Base-by-base conservation (phyloP, 2,888 invertebrate genomes). In the Saturnia japonica region DNA sequence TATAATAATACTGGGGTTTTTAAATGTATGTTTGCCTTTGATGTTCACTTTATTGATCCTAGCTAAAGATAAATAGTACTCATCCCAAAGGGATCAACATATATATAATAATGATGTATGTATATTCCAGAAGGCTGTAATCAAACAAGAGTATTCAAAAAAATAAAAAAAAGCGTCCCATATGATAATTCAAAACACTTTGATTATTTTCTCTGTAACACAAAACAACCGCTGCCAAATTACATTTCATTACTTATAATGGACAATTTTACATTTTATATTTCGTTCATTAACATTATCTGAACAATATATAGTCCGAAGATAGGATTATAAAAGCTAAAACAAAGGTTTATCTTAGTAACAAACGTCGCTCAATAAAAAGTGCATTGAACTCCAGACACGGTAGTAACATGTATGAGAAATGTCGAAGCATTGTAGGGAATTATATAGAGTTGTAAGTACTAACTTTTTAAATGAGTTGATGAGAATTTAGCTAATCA, bases 331-430 rank as follows among this genome's bases (percentile, higher is more conserved):
- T 89, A 93, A 93, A 87, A 91, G 91, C 89, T 89, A 91, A 91
- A 88, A 92, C 91, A 88, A 88, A 89, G 87, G 84, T 89, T 85
- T 92, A 93, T 93, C 92, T 88, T 81, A 76, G 85, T 90, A 91
- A 93, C 92, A 91, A 92, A 93, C 91, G 92, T 85, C 84, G 85
- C 84, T 88, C 92, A 91, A 91, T 93, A 93, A 93, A 93, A 88
- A 87, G 91, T 90, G 78, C 91, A 87, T 89, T 90, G 93, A 92
- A 92, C 93, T 85, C 64, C 19, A 64, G 82, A 78, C 82, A 83
- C 92, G 87, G 93, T 91, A 93, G 92, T 91, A 90, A 89, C 90
- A 87, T 88, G 83, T 89, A 91, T 91, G 91, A 91, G 89, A 91
- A 89, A 91, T 88, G 89, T 88, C 84, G 85, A 87, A 84, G 85